Evolutionary conservation across 2,797 vertebrate genomes (phyloP), one percentile per base, ranked within the genome.

Genomic region (Phalloptychus januarius): DNA sequence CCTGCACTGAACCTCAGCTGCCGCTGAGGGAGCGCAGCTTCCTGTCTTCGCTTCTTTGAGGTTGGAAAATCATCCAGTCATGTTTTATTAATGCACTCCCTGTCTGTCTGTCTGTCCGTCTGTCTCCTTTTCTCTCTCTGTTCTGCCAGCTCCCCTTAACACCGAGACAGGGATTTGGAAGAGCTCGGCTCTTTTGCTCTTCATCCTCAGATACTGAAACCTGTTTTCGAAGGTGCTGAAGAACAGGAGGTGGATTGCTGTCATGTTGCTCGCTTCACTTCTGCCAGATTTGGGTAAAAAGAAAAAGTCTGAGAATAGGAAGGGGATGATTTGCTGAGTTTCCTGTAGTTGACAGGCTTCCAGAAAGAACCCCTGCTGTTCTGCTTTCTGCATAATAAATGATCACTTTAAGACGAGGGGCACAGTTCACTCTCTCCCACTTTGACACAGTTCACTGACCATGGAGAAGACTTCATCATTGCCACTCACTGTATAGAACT

Each of bases 71-170:
- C 91, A 92, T 91, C 90, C 92, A 93, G 91, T 91, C 94, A 95
- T 96, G 93, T 95, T 95, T 96, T 95, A 95, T 95, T 96, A 94
- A 96, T 93, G 92, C 75, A 56, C 79, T 65, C 83, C 80, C 76
- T 78, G 75, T 86, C 85, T 90, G 77, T 88, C 82, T 90, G 79
- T 85, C 76, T 78, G 75, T 86, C 85, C 90, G 77, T 88, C 82
- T 90, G 79, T 85, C 81, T 83, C 72, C 72, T 56, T 75, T 58
- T 78, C 76, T 74, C 67, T 85, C 71, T 86, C 40, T 82, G 38
- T 79, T 85, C 79, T 31, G 71, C 76, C 77, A 40, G 77, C 83
- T 83, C 81, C 89, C 88, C 72, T 82, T 81, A 69, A 75, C 84
- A 82, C 85, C 83, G 72, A 80, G 70, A 79, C 48, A 61, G 42